Evolutionary conservation across 2,888 invertebrate genomes (phyloP).

Genomic region (Caradrina clavipalpis): DNA sequence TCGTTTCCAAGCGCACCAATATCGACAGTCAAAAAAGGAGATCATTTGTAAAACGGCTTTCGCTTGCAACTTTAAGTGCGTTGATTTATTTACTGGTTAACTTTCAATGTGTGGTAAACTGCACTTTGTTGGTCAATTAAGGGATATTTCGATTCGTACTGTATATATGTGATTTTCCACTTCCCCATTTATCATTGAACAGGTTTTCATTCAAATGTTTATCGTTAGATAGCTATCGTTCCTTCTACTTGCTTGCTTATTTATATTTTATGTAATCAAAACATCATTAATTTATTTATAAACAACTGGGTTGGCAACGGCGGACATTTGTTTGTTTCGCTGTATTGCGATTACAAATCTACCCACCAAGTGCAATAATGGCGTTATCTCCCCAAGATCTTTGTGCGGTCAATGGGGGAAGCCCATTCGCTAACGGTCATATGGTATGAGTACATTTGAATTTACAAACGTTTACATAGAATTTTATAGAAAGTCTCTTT

Average conservation of each 20-base stretch:
- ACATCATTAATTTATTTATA: slow-evolving; percentile 20
- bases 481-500: slow-evolving; percentile 1
- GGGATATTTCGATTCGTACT: slow-evolving; percentile 28
- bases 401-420: slow-evolving; percentile 12
- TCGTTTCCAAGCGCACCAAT: slow-evolving; percentile 46
- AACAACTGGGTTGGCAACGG: slow-evolving; percentile 11
- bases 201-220: slow-evolving; percentile 36
- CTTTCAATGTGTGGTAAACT: slow-evolving; percentile 51
- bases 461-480: background rate
- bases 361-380: slow-evolving; percentile 10
- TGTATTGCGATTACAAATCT: slow-evolving; percentile 18
- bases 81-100: slow-evolving; percentile 58
- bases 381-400: slow-evolving; percentile 47
- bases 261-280: slow-evolving; percentile 35
- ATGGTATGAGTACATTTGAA: slow-evolving; percentile 5
- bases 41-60: slow-evolving; percentile 64
- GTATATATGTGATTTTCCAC: slow-evolving; percentile 26
- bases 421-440: background rate
- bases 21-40: slow-evolving; percentile 63
- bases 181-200: slow-evolving; percentile 40
- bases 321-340: slow-evolving; percentile 11
- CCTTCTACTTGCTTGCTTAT: slow-evolving; percentile 31
- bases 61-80: slow-evolving; percentile 52
- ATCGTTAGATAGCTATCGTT: slow-evolving; percentile 21
- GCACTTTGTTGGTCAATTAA: slow-evolving; percentile 46